Conservation (phyloP, 2,797 vertebrate genomes). For the Limnodromus scolopaceus region DNA sequence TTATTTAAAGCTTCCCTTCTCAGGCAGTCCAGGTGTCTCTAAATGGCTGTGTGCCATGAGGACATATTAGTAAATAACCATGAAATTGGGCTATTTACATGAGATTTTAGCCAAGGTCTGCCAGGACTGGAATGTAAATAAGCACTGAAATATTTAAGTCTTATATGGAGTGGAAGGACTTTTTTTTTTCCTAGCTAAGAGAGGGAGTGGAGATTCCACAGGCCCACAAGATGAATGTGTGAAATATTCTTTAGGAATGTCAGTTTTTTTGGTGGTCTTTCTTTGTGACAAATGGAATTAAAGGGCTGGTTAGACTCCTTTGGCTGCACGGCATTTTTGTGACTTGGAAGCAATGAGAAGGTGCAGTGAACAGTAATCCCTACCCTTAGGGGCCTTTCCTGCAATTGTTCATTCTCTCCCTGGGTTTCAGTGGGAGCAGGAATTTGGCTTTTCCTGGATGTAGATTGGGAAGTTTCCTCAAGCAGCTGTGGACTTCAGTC, state of each 20-base stretch:
- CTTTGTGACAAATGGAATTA: background rate
- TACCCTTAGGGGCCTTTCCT: background rate
- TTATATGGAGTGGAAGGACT: background rate
- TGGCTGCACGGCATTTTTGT: background rate
- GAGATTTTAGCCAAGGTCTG: constrained; percentile 11
- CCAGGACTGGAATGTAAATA: background rate
- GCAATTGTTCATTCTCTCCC: background rate
- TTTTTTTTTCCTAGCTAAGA: background rate
- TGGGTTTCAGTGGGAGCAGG: background rate
- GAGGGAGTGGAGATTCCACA: background rate
- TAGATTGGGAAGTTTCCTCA: background rate
- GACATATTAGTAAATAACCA: background rate
- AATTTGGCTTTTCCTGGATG: background rate
- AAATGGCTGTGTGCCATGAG: background rate
- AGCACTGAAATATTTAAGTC: background rate
- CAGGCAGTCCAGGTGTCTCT: background rate
- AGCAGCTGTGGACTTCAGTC: background rate
- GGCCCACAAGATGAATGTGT: background rate
- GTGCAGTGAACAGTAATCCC: background rate
- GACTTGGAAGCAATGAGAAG: background rate
- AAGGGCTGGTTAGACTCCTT: background rate
- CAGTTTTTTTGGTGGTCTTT: background rate
- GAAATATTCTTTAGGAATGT: background rate
- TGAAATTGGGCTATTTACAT: background rate
- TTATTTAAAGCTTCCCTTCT: background rate